Base-by-base conservation (phyloP, 2,113 vertebrate genomes). In the Dolichallabes microphthalmus region DNA sequence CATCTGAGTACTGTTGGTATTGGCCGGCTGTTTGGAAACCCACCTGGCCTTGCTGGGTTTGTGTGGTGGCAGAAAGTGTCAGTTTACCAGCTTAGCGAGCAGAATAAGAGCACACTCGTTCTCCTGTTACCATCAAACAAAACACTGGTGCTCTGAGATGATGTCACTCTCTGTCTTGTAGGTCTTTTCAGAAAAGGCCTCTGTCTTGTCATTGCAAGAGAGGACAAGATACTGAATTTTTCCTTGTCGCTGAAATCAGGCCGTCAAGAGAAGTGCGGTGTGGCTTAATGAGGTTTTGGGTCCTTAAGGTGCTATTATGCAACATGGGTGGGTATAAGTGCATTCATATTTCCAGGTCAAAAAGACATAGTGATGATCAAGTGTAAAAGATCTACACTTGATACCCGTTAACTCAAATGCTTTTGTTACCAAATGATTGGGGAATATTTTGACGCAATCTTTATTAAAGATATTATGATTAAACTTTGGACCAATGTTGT, bases 61-160 rank as follows among this genome's bases (percentile, higher is more conserved):
- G 71, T 85, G 79, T 45, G 61, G 78, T 87, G 88, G 87, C 84
- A 89, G 86, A 77, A 78, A 85, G 88, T 88, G 53, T 89, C 90
- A 35, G 84, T 86, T 90, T 90, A 90, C 88, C 84, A 76, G 75
- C 87, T 86, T 86, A 87, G 89, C 66, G 71, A 82, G 77, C 80
- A 83, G 75, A 76, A 11, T 45, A 63, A 68, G 22, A 61, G 55
- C 52, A 80, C 69, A 17, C 79, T 68, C 52, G 66, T 82, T 83
- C 85, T 88, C 84, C 78, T 86, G 82, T 87, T 88, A 89, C 88
- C 87, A 68, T 66, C 52, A 82, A 71, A 82, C 87, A 77, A 77
- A 83, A 82, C 39, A 53, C 39, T 39, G 82, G 60, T n/a, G 77
- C 83, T 77, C 78, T 30, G 71, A 69, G 80, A 83, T 88, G 87